Evolutionary conservation across 30 jellyfish, hydroid and myxozoan species (phyloP).

Genomic region (Aurelia aurita): DNA sequence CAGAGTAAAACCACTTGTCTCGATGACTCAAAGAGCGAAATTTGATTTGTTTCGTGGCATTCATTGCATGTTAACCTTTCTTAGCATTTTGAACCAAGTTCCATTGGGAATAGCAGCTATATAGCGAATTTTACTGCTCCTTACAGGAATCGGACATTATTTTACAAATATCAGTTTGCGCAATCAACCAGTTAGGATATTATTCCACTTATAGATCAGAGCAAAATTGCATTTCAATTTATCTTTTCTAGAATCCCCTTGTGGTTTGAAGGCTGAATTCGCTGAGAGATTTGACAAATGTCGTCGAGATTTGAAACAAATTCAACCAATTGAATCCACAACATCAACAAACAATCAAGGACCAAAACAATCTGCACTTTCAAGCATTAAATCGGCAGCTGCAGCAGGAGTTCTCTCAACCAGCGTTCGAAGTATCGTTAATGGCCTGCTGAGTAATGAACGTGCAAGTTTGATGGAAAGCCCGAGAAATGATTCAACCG

Average conservation of each 20-base stretch:
- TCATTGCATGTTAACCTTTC: no score
- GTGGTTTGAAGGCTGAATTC: slow-evolving; percentile 78
- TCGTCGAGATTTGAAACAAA: slow-evolving; percentile 30
- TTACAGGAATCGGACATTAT: no score
- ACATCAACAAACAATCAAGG: slow-evolving; percentile 1
- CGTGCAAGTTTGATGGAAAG: slow-evolving; percentile 11
- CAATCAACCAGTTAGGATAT: no score
- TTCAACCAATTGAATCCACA: slow-evolving; percentile 52
- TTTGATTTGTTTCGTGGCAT: no score
- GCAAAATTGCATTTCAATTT: no score
- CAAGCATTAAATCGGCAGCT: slow-evolving; percentile 86
- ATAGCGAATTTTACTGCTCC: no score
- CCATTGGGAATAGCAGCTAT: no score
- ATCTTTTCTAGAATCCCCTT: not conserved
- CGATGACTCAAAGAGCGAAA: no score
- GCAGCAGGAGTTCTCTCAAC: slow-evolving; percentile 94
- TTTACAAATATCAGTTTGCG: no score
- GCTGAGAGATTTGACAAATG: slow-evolving; percentile 49
- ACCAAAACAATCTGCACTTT: slow-evolving; percentile 50
- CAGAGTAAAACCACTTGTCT: no score
- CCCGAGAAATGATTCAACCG: not conserved
- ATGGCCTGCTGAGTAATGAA: slow-evolving; percentile 66
- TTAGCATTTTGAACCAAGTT: no score
- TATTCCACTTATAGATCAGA: no score
- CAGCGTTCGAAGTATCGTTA: slow-evolving; percentile 47